Evolutionary conservation across 1,140 invertebrate genomes (phyloP).

Genomic region (Hypothenemus hampei): DNA sequence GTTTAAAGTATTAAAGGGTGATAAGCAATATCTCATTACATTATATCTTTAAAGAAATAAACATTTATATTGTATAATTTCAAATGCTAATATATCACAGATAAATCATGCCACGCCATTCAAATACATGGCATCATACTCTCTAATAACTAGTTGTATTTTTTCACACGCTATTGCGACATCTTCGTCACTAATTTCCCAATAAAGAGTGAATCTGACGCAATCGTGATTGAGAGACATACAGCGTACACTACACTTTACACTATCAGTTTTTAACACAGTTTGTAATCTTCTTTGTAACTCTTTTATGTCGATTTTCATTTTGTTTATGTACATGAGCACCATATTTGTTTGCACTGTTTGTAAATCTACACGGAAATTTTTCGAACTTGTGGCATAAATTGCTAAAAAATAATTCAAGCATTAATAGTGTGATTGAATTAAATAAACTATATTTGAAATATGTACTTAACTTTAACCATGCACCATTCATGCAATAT

Average conservation of each 20-base stretch:
- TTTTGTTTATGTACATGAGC: constrained; percentile 55
- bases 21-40: neutral
- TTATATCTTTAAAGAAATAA: neutral
- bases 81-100: constrained; percentile 5
- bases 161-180: constrained; percentile 60
- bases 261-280: constrained; percentile 54
- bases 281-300: constrained; percentile 54
- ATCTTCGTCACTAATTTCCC: constrained; percentile 60
- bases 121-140: constrained; percentile 44
- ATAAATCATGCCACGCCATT: constrained; percentile 8
- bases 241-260: constrained; percentile 52
- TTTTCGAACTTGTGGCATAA: constrained; percentile 50
- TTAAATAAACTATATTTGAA: too few species aligned
- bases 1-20: neutral
- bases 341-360: constrained; percentile 76
- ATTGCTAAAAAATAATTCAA: constrained; percentile 56
- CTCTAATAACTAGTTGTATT: constrained; percentile 55
- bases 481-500: too few species aligned
- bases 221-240: constrained; percentile 50
- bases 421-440: too few species aligned
- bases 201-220: constrained; percentile 62
- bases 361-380: constrained; percentile 56
- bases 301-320: constrained; percentile 49
- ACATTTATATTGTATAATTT: neutral
- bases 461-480: too few species aligned